Conservation (phyloP, 2,888 invertebrate genomes). For the Tachina fera region DNA sequence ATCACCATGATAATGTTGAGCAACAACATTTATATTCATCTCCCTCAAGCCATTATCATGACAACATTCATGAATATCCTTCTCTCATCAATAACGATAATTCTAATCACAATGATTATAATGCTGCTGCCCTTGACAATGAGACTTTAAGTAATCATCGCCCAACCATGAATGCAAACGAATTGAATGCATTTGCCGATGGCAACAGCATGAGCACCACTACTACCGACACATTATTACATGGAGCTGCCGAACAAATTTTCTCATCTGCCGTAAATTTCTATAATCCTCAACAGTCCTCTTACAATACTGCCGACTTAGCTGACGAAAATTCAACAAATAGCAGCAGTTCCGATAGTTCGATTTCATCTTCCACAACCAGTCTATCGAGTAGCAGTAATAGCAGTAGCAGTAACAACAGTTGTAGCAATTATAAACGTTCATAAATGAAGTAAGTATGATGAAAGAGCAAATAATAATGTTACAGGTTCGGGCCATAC, state of each 20-base stretch:
- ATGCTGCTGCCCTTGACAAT: constrained; percentile 21
- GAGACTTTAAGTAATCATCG: constrained; percentile 44
- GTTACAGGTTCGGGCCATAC: too few relatives aligned
- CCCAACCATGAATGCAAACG: constrained; percentile 47
- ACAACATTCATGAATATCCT: neutral
- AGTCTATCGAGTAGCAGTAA: constrained; percentile 62
- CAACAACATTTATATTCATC: constrained; percentile 17
- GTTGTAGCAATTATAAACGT: constrained; percentile 47
- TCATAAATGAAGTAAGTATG: constrained; percentile 61
- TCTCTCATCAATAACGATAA: constrained; percentile 10
- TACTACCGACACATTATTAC: constrained; percentile 64
- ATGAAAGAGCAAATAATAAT: too few relatives aligned
- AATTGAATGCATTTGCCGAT: constrained; percentile 60
- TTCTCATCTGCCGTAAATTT: constrained; percentile 69
- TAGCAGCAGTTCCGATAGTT: constrained; percentile 66
- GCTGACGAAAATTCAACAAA: constrained; percentile 58
- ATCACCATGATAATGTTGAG: neutral
- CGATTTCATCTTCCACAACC: constrained; percentile 60
- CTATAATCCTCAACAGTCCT: constrained; percentile 61
- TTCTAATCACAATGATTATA: constrained; percentile 9
- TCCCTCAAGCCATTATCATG: constrained; percentile 16
- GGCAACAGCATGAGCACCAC: constrained; percentile 64
- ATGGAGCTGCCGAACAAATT: constrained; percentile 68
- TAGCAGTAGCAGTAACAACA: constrained; percentile 63
- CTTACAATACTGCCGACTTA: constrained; percentile 66